Evolutionary conservation across 1,140 invertebrate species (phyloP).

Genomic region (Atta colombica): DNA sequence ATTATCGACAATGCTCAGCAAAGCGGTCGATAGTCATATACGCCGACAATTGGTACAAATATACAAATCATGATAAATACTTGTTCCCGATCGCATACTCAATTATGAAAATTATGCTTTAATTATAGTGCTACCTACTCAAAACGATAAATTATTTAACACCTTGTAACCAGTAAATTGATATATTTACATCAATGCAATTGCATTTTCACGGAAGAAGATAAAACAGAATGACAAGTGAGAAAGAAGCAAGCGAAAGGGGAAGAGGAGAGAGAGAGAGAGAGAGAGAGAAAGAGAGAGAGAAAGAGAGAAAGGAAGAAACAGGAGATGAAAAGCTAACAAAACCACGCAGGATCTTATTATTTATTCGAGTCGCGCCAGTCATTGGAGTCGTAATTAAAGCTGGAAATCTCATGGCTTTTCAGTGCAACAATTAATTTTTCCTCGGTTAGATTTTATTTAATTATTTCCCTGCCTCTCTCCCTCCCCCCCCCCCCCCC

Average conservation of each 20-base stretch:
- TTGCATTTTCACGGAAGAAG: background rate
- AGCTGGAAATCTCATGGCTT: constrained; percentile 70
- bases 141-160: constrained; percentile 22
- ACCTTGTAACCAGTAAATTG: background rate
- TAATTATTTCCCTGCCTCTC: constrained; percentile 64
- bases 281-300: background rate
- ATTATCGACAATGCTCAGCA: background rate
- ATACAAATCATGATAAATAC: constrained; percentile 41
- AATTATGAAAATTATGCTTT: constrained; percentile 34
- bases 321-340: background rate
- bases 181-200: background rate
- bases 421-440: constrained; percentile 72
- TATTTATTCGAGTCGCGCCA: constrained; percentile 18
- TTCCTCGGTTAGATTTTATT: constrained; percentile 72
- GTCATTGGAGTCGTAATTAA: constrained; percentile 71
- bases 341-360: constrained; percentile 32
- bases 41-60: constrained; percentile 11
- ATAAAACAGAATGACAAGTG: background rate
- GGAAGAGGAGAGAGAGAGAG: background rate
- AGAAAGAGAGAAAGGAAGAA: no score
- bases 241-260: background rate
- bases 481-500: background rate
- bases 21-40: background rate
- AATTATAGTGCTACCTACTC: constrained; percentile 20
- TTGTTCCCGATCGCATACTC: background rate